Base-by-base conservation (phyloP, 1,140 invertebrate species). In the Theocolax elegans region DNA sequence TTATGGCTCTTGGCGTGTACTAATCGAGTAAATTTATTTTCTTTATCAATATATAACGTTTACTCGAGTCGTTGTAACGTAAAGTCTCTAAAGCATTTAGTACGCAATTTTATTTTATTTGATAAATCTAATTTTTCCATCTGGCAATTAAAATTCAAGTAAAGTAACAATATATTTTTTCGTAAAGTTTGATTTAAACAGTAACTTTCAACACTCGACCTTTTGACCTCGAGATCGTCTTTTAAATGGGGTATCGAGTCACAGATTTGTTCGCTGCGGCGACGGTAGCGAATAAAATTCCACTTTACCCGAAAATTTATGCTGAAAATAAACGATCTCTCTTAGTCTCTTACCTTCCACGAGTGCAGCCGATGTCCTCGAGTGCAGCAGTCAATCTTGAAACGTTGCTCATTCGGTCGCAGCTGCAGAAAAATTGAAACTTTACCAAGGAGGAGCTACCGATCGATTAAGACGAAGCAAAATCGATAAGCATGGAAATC, bases 401-500 rank as follows among this genome's bases (percentile, higher is more conserved):
- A 35, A 10, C 17, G 19, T 35, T 17, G 49, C 27, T 27, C 38
- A 17, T 31, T 46, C 53, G 51, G 25, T 53, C 49, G 38, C 67
- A 63, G 38, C 48, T 62, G 58, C 21, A 19, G 15, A 69, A 69
- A 69, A 69, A 53, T 62, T 62, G 49, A 58, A 69, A 69, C 48
- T 62, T 69, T n/a, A 7, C 25, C 44, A 12, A 2, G n/a, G 42
- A 1, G 25, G 58, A 23, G 31, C 21, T 17, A 3, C 49, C 35
- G 59, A 63, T 63, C 59, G 67, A 69, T 69, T 63, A 69, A 69
- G 38, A 62, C 17, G 21, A n/a, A 48, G 19, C 12, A 25, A 27
- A 67, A 67, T 67, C 53, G 54, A 67, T 67, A 67, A 58, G 65
- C 40, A 49, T 49, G 42, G 31, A 67, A 67, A 67, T 67, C 65